A percentile compares a stretch with the other conserved stretches of the same genome.
phyloP scores from a whole-genome alignment of 1,140 invertebrate species.

The Bombus ignitus region DNA sequence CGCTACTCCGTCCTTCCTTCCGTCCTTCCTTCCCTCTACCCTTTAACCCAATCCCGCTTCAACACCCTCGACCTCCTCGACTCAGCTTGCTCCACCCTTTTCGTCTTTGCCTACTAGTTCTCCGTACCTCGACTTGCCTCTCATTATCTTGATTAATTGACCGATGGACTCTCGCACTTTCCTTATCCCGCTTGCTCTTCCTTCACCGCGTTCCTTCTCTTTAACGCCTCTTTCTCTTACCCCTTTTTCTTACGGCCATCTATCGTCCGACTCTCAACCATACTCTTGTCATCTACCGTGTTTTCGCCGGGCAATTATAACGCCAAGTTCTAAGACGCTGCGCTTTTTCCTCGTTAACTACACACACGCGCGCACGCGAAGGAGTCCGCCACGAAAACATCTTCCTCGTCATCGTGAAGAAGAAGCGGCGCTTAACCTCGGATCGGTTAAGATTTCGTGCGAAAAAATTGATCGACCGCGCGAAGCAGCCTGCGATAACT shows the following conservation, averaged over 20 bases:
- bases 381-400: neutral
- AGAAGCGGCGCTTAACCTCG: neutral
- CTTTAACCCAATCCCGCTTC: neutral
- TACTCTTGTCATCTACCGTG: conserved; percentile 28
- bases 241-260: conserved; percentile 42
- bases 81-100: conserved; percentile 56
- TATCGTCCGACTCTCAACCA: neutral
- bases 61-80: conserved; percentile 20
- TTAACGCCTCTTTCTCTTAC: conserved; percentile 2
- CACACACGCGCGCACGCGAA: too few species aligned
- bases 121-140: conserved; percentile 73
- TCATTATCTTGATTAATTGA: conserved; percentile 84
- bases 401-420: neutral
- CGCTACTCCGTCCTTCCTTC: conserved; percentile 61
- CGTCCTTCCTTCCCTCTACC: conserved; percentile 66
- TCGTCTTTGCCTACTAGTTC: conserved; percentile 58
- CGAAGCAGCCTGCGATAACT: conserved; percentile 36
- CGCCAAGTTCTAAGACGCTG: neutral
- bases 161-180: conserved; percentile 75
- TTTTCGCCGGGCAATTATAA: conserved; percentile 34
- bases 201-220: neutral
- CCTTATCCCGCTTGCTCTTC: conserved; percentile 27
- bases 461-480: conserved; percentile 48
- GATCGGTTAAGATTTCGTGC: conserved; percentile 8
- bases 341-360: conserved; percentile 5